A percentile compares a stretch with the other conserved stretches of the same genome.
phyloP scores from a whole-genome alignment of 2,113 vertebrate genomes.

The Salvelinus namaycush region DNA sequence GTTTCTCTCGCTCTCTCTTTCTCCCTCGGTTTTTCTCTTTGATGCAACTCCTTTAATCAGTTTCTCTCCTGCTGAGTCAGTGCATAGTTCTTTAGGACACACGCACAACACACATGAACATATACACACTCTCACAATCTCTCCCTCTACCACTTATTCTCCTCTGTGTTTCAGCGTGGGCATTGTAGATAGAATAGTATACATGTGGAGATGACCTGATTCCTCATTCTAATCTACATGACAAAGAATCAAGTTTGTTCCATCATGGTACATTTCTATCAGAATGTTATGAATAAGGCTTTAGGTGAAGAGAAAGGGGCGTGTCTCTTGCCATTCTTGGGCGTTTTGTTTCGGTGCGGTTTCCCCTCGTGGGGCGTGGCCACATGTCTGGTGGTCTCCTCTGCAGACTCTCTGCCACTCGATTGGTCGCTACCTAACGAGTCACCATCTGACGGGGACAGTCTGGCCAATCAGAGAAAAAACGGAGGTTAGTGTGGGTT shows the following conservation, averaged over 20 bases:
- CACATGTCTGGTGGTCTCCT: slow-evolving; percentile 80
- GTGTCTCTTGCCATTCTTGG: slow-evolving; percentile 76
- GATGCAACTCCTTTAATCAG: slow-evolving; percentile 18
- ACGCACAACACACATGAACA: not conserved
- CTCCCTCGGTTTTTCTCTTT: not conserved
- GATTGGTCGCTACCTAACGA: slow-evolving; percentile 92
- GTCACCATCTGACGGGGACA: slow-evolving; percentile 91
- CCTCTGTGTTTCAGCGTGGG: no score
- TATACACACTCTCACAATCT: slow-evolving; percentile 11
- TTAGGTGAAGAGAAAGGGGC: not conserved
- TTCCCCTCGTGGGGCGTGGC: slow-evolving; percentile 76
- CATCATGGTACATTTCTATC: no score
- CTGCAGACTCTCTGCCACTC: slow-evolving; percentile 85
- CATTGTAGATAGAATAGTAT: not conserved
- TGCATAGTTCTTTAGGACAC: not conserved
- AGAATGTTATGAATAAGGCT: no score
- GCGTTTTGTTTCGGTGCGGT: slow-evolving; percentile 67
- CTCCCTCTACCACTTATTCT: not conserved
- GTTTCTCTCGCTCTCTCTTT: not conserved
- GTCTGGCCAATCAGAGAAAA: slow-evolving; percentile 65
- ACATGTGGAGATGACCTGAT: not conserved
- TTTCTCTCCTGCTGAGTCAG: slow-evolving; percentile 8
- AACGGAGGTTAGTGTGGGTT: not conserved
- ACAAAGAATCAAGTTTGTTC: no score
- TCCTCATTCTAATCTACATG: no score